Evolutionary conservation across 1,140 invertebrate genomes (phyloP).

Genomic region (Leptopilina boulardi): DNA sequence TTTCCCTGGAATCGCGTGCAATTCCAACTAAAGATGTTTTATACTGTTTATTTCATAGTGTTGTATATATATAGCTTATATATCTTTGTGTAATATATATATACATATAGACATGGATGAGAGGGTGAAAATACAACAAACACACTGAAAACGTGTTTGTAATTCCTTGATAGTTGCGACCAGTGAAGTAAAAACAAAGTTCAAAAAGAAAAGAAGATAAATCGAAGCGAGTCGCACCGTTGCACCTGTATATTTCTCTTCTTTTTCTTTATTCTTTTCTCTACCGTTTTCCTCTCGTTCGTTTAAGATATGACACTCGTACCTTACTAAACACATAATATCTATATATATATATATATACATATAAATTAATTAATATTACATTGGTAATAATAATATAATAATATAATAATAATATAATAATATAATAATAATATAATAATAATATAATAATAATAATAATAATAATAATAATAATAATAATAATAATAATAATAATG

Average conservation of each 20-base stretch:
- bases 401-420: too few species aligned
- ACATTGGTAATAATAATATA: neutral
- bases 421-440: too few species aligned
- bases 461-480: too few species aligned
- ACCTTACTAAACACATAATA: slow-evolving; percentile 57
- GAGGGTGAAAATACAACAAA: neutral
- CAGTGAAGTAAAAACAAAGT: slow-evolving; percentile 45
- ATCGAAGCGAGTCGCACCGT: slow-evolving; percentile 52
- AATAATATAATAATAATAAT: too few species aligned
- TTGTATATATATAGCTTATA: neutral
- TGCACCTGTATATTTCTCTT: slow-evolving; percentile 55
- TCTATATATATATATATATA: too few species aligned
- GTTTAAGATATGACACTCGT: slow-evolving; percentile 54
- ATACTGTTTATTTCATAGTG: slow-evolving; percentile 3
- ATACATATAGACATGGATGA: too few species aligned
- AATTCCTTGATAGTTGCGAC: neutral
- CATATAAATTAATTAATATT: neutral
- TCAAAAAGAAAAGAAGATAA: slow-evolving; percentile 53
- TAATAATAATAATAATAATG: too few species aligned
- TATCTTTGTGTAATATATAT: too few species aligned
- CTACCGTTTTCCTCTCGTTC: too few species aligned
- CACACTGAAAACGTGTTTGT: slow-evolving; percentile 13
- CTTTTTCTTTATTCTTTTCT: too few species aligned
- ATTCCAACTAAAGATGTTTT: slow-evolving; percentile 37
- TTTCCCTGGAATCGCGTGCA: slow-evolving; percentile 49